Evolutionary conservation across 1,140 invertebrate genomes (phyloP), one percentile per base, ranked within the genome.

Genomic region (Drosophila bocki): DNA sequence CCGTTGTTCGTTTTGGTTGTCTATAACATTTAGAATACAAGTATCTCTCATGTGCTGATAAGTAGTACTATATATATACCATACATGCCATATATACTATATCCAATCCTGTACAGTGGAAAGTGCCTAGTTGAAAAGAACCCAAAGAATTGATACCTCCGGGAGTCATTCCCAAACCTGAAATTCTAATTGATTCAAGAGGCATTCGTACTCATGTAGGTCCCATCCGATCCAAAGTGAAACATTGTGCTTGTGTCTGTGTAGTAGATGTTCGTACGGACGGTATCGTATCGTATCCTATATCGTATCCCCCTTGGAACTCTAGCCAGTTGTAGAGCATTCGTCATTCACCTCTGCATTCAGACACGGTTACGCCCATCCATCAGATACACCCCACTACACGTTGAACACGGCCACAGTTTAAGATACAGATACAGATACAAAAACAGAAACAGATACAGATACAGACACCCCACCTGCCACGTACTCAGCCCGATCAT

Each of bases 161-260:
- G 32, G 68, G 54, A 32, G 42, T 3, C 7, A 42, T 19, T 60
- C 45, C 56, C 68, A 3, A 3, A 26, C n/a, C 42, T 59, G 26
- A 75, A 75, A 64, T 80, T 80, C 42, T 53, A 71, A 44, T 59
- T 67, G 51, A 76, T 76, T 70, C 59, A 57, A 72, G 37, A 39
- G 39, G 44, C 45, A 67, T 54, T 75, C 47, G 64, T 57, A 69
- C 51, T 19, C 35, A 39, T 57, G 45, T 65, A 76, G 70, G 65
- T 77, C 76, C 75, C 75, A 80, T 86, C 63, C 63, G 68, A 79
- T 83, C 37, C 61, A 41, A 64, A 35, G 22, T 67, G 65, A 65
- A 80, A 80, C 61, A 84, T 80, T 84, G 64, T 88, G 85, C 85
- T 90, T 90, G 85, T 91, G 81, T 90, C 85, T 90, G 86, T 88